These are phyloP conservation scores for Drosophila nr. fundita DNA, from an alignment of 2,888 invertebrate genomes.

Conservation along the genomic window DNA sequence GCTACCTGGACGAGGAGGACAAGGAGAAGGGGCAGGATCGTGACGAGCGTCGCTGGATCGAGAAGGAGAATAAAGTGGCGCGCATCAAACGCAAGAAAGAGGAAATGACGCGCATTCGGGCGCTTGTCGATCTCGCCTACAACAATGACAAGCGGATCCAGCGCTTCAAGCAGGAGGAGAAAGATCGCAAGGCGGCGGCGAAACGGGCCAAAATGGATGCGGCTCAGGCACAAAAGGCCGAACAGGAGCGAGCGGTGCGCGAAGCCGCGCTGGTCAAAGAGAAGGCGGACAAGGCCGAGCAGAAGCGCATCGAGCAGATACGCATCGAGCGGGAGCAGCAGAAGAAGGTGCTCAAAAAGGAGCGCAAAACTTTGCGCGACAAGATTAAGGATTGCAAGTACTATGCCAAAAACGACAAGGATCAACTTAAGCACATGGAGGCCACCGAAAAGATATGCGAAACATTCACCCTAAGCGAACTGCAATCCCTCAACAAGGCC, in stretches of 20 bases:
- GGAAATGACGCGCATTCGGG: slow-evolving; percentile 96
- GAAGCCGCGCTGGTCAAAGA: slow-evolving; percentile 92
- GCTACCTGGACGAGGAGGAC: slow-evolving; percentile 99
- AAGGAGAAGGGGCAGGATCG: slow-evolving; percentile 98
- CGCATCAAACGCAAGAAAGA: slow-evolving; percentile 97
- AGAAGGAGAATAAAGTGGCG: slow-evolving; percentile 98
- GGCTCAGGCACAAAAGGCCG: slow-evolving; percentile 92
- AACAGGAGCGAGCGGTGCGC: slow-evolving; percentile 91
- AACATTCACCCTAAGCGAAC: slow-evolving; percentile 88
- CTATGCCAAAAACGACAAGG: slow-evolving; percentile 89
- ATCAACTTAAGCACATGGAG: slow-evolving; percentile 93
- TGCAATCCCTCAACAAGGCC: slow-evolving; percentile 91
- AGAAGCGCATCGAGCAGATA: slow-evolving; percentile 91
- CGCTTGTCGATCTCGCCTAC: slow-evolving; percentile 97
- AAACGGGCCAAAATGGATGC: slow-evolving; percentile 95
- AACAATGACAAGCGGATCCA: slow-evolving; percentile 96
- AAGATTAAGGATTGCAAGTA: slow-evolving; percentile 93
- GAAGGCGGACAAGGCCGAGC: slow-evolving; percentile 92
- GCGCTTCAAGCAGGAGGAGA: slow-evolving; percentile 96
- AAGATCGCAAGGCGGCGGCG: slow-evolving; percentile 93
- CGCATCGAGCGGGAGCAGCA: slow-evolving; percentile 94
- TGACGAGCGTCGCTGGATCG: slow-evolving; percentile 98
- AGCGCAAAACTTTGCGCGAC: slow-evolving; percentile 92
- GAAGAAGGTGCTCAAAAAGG: slow-evolving; percentile 94
- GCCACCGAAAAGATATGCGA: slow-evolving; percentile 97